Evolutionary conservation across 1,140 invertebrate genomes (phyloP), one percentile per base, ranked within the genome.

Genomic region (Rhopalosiphum padi): DNA sequence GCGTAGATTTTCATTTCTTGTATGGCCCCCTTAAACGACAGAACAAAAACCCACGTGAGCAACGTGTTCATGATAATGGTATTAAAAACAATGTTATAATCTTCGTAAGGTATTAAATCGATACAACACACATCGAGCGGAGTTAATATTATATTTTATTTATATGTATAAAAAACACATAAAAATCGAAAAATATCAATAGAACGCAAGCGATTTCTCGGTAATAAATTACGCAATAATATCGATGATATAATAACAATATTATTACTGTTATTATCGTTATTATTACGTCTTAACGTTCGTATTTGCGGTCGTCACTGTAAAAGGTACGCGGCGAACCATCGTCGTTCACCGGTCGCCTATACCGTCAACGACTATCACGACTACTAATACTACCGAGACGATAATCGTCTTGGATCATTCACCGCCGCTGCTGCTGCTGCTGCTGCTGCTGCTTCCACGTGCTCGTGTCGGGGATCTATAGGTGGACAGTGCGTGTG

Each of bases 1-100:
- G 96, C 96, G 94, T 96, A 97, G 93, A 97, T 95, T 95, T 97
- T 97, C 94, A 97, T 95, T 94, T 97, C 97, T 96, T 97, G 97
- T 95, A 97, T 96, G 22, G 97, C 96, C 90, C 97, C 97, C 97
- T 97, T 96, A 94, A 97, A 95, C 95, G 95, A 95, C 95, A 96
- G 83, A 94, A 93, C 46, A 55, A 85, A 51, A 91, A 93, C 48
- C 46, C 91, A 93, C 25, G 77, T 83, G 41, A 93, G 85, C 5
- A 93, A 43, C 48, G 82, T 85, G n/a, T 93, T 93, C 91, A 93
- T 93, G n/a, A 9, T 48, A 37, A 23, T 41, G 22, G 22, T 85
- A 30, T 85, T 25, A 41, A 15, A n/a, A 15, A n/a, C 9, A n/a
- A n/a, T 11, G 8, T 60, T n/a, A 68, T 60, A 22, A 15, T 30